Evolutionary conservation across 2,888 invertebrate species (phyloP).

Genomic region (Antheraea yamamai): DNA sequence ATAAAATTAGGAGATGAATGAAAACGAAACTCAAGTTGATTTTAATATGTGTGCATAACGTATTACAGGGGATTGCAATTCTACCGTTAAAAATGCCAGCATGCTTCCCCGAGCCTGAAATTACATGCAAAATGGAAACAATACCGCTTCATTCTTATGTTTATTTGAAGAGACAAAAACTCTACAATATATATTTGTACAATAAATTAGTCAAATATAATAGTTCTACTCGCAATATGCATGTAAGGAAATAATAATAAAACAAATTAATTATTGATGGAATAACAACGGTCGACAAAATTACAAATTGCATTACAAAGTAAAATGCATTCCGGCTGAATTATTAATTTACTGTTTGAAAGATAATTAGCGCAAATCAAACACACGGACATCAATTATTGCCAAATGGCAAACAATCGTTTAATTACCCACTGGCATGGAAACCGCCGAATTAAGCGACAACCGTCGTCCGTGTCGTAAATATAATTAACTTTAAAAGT

Average conservation of each 20-base stretch:
- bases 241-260: not conserved
- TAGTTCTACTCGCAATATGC: not conserved
- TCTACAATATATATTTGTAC: not conserved
- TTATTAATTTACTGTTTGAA: slow-evolving; percentile 67
- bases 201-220: not conserved
- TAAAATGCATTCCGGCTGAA: slow-evolving; percentile 45
- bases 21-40: slow-evolving; percentile 70
- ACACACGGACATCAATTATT: slow-evolving; percentile 76
- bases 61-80: slow-evolving; percentile 52
- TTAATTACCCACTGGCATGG: slow-evolving; percentile 73
- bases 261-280: not conserved
- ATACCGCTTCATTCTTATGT: slow-evolving; percentile 33
- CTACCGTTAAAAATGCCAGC: slow-evolving; percentile 57
- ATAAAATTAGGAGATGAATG: slow-evolving; percentile 76
- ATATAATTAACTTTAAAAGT: slow-evolving; percentile 56
- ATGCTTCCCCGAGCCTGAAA: slow-evolving; percentile 56
- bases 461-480: slow-evolving; percentile 55
- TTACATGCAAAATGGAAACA: slow-evolving; percentile 56
- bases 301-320: slow-evolving; percentile 29
- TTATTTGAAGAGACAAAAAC: slow-evolving; percentile 13
- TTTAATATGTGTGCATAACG: slow-evolving; percentile 61
- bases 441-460: slow-evolving; percentile 74
- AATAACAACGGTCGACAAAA: not conserved
- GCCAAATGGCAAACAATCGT: slow-evolving; percentile 78
- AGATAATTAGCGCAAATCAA: slow-evolving; percentile 78